phyloP scores from a whole-genome alignment of 2,113 vertebrate species.

The Chaetura pelagica region DNA sequence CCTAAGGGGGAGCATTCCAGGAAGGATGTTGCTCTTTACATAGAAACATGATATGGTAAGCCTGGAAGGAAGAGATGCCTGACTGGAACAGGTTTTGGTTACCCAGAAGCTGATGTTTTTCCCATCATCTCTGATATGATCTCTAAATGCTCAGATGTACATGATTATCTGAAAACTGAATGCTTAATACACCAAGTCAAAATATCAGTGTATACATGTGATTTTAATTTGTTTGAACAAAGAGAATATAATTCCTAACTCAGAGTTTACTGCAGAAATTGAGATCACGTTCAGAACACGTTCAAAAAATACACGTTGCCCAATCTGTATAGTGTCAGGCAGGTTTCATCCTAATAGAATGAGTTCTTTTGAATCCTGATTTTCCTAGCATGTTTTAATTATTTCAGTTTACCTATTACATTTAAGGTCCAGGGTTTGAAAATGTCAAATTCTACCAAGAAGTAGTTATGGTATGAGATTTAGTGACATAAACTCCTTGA shows the following conservation, averaged over 20 bases:
- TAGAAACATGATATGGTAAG: constrained; percentile 23
- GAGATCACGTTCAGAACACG: neutral
- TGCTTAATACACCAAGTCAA: neutral
- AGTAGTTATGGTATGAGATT: neutral
- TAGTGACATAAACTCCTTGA: neutral
- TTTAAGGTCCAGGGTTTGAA: neutral
- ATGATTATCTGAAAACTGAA: neutral
- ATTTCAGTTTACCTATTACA: neutral
- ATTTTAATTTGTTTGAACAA: neutral
- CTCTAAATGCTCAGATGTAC: neutral
- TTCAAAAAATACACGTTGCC: neutral
- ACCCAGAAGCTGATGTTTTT: constrained; percentile 4
- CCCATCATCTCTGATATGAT: neutral
- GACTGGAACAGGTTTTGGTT: neutral
- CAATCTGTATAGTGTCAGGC: neutral
- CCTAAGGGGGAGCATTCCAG: constrained; percentile 43
- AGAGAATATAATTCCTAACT: neutral
- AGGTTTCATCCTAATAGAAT: neutral
- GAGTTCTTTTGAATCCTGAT: neutral
- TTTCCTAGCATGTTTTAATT: neutral
- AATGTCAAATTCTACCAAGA: neutral
- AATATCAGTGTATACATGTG: neutral
- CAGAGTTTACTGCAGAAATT: neutral
- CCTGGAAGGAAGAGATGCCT: constrained; percentile 19
- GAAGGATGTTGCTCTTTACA: neutral